phyloP scores from a whole-genome alignment of 2,113 vertebrate species.

The Clarias magur region DNA sequence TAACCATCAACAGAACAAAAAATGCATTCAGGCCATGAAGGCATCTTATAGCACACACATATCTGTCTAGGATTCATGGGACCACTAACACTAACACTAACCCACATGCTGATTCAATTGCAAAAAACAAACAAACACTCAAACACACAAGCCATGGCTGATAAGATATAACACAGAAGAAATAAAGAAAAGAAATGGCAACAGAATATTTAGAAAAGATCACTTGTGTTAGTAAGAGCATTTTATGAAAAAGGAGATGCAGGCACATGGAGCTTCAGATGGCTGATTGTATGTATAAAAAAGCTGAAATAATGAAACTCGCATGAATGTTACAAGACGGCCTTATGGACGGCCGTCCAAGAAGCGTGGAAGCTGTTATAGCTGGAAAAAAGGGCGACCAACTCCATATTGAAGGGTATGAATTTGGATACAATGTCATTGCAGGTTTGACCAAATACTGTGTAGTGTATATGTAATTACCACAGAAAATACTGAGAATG shows the following conservation, averaged over 20 bases:
- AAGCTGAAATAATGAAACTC: slow-evolving; percentile 4
- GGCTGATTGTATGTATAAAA: not conserved
- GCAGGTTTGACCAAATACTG: too few species aligned
- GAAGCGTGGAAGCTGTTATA: too few species aligned
- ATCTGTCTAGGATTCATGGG: not conserved
- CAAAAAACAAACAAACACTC: slow-evolving; percentile 22
- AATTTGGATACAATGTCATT: too few species aligned
- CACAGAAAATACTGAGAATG: not conserved
- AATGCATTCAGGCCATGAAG: slow-evolving; percentile 1
- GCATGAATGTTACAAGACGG: not conserved
- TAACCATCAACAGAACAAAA: slow-evolving; percentile 17
- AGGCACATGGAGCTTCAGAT: not conserved
- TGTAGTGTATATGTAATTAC: not conserved
- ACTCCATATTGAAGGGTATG: too few species aligned
- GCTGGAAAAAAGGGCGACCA: too few species aligned
- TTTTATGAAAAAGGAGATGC: not conserved
- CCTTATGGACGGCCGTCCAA: too few species aligned
- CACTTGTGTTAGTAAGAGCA: not conserved
- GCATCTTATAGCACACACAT: not conserved
- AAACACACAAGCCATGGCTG: not conserved
- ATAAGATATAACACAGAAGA: not conserved
- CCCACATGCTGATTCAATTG: slow-evolving; percentile 20
- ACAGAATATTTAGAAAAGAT: slow-evolving; percentile 1
- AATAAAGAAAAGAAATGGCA: slow-evolving; percentile 44
- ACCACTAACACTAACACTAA: not conserved